A percentile compares a stretch with the other conserved stretches of the same genome.
Conservation (phyloP, 1,140 invertebrate species). For the Pogonomyrmex barbatus region DNA sequence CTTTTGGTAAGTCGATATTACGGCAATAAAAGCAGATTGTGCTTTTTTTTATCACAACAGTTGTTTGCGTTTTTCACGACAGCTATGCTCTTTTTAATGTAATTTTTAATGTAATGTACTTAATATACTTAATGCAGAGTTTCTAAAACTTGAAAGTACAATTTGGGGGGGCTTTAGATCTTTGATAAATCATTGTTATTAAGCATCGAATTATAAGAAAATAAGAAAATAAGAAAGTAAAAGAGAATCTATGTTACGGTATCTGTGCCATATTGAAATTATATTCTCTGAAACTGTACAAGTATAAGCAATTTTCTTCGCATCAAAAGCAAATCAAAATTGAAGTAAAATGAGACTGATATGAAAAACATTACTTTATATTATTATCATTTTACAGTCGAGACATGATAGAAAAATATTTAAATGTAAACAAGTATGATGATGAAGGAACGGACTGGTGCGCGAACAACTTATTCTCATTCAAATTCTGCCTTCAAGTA, state of each 20-base stretch:
- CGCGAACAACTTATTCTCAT: constrained; percentile 81
- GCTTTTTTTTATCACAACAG: neutral
- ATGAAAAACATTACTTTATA: neutral
- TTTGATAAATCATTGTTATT: neutral
- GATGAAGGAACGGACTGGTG: constrained; percentile 69
- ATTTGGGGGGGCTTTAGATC: too few species aligned
- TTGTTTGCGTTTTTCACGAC: constrained; percentile 54
- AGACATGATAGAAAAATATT: constrained; percentile 67
- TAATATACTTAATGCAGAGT: neutral
- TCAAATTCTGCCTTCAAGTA: constrained; percentile 84
- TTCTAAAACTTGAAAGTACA: neutral
- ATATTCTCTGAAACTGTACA: neutral
- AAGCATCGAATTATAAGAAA: neutral
- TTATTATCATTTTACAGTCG: constrained; percentile 62
- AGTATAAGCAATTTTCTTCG: neutral
- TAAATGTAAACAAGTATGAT: constrained; percentile 75
- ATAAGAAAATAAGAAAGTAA: neutral
- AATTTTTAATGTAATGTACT: neutral
- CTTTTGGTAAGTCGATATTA: constrained; percentile 81
- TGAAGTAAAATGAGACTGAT: too few species aligned
- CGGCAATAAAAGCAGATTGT: neutral
- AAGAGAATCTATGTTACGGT: neutral
- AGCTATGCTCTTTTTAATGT: neutral
- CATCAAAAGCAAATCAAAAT: too few species aligned
- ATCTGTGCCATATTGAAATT: neutral